These are phyloP conservation scores for Coregonus clupeaformis DNA, from an alignment of 2,113 vertebrate genomes.

Conservation along the genomic window DNA sequence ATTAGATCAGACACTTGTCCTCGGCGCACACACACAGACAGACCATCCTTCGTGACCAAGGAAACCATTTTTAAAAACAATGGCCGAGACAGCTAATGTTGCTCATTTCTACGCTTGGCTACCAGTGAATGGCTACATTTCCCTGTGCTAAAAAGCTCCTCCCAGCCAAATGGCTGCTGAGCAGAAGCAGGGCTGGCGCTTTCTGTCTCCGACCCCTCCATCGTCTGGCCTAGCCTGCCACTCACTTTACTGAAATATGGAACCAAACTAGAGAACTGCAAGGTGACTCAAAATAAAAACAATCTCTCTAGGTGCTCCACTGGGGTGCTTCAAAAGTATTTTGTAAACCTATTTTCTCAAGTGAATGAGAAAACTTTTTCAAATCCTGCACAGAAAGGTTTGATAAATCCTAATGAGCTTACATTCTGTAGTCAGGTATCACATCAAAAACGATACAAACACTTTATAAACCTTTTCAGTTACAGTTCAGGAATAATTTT, in stretches of 20 bases:
- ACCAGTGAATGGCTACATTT: constrained; percentile 22
- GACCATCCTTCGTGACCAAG: background rate
- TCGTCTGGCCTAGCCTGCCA: background rate
- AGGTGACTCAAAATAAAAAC: too few species aligned
- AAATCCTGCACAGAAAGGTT: background rate
- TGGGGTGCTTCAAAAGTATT: too few species aligned
- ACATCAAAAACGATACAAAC: too few species aligned
- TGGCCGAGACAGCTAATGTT: background rate
- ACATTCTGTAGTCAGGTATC: too few species aligned
- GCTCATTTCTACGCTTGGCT: constrained; percentile 9
- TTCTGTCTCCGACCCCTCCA: too few species aligned
- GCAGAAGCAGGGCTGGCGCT: background rate
- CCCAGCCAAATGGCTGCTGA: background rate
- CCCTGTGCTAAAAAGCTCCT: constrained; percentile 7
- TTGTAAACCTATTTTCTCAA: too few species aligned
- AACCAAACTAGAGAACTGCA: background rate
- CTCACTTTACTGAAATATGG: background rate
- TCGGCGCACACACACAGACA: background rate
- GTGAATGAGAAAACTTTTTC: background rate
- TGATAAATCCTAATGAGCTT: too few species aligned
- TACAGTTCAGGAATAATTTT: background rate
- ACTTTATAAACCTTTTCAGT: background rate
- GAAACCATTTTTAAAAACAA: constrained; percentile 11
- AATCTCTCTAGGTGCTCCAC: too few species aligned
- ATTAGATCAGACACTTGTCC: too few species aligned